These are phyloP conservation scores for Dipodomys spectabilis DNA, from an alignment of 2,113 vertebrate species.

Conservation along the genomic window DNA sequence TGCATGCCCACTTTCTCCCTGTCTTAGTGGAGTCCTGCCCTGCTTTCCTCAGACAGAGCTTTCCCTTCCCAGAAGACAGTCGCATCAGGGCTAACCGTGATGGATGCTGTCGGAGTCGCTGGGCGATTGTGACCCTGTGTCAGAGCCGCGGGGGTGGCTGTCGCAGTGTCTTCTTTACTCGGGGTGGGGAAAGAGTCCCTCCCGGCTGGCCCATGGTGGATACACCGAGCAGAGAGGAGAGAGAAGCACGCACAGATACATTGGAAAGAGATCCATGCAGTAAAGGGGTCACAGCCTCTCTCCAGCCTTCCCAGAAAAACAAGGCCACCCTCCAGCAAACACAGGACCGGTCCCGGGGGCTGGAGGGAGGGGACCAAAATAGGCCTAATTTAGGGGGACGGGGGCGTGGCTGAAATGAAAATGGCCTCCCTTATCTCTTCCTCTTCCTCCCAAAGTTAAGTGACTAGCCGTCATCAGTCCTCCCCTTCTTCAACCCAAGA, in stretches of 20 bases:
- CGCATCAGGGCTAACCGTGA: neutral
- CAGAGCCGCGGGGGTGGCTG: neutral
- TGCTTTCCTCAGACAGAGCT: slow-evolving; percentile 39
- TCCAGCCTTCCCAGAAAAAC: neutral
- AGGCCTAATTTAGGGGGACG: neutral
- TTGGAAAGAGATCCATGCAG: neutral
- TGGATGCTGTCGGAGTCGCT: neutral
- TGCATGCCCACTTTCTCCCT: slow-evolving; percentile 78
- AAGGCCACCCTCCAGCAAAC: neutral
- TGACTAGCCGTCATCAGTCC: neutral
- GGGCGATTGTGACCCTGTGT: neutral
- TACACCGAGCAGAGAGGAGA: neutral
- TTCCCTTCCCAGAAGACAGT: slow-evolving; percentile 12
- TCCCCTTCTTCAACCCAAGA: too few species aligned
- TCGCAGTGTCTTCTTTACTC: neutral
- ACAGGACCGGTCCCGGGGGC: neutral
- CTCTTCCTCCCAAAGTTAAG: neutral
- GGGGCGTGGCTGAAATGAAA: neutral
- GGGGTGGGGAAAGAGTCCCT: neutral
- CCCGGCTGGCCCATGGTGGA: neutral
- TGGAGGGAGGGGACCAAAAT: neutral
- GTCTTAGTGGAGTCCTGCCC: slow-evolving; percentile 46
- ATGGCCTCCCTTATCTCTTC: neutral
- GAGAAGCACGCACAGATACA: neutral
- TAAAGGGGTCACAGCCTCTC: neutral